phyloP scores from a whole-genome alignment of 2,113 vertebrate genomes.

The Colistium nudipinnis region DNA sequence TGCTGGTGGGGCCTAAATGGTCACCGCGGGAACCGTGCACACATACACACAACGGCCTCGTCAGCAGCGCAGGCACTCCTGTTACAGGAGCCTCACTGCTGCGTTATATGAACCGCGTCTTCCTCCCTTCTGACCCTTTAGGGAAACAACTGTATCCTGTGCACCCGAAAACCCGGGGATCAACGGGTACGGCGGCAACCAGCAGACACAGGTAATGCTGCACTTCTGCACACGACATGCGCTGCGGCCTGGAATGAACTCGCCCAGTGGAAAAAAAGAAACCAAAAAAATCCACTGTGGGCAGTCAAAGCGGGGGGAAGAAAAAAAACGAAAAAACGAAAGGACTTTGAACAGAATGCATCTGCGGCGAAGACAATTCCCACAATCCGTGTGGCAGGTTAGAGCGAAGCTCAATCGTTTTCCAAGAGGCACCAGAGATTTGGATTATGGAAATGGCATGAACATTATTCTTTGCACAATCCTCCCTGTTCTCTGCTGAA shows the following conservation, averaged over 20 bases:
- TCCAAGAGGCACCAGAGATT: slow-evolving; percentile 25
- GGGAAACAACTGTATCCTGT: not conserved
- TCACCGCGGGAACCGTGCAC: slow-evolving; percentile 34
- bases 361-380: slow-evolving; percentile 40
- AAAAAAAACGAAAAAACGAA: slow-evolving; percentile 24
- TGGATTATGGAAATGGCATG: slow-evolving; percentile 32
- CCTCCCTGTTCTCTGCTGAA: slow-evolving; percentile 10
- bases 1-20: slow-evolving; percentile 40
- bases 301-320: slow-evolving; percentile 45
- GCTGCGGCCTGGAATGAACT: slow-evolving; percentile 36
- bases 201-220: not conserved
- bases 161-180: not conserved
- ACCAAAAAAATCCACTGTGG: slow-evolving; percentile 42
- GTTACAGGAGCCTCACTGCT: too few species aligned
- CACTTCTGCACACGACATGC: not conserved
- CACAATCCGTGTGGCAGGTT: slow-evolving; percentile 35
- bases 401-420: slow-evolving; percentile 10
- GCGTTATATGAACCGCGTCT: too few species aligned
- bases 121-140: not conserved
- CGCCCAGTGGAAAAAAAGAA: not conserved
- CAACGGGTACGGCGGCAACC: not conserved
- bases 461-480: slow-evolving; percentile 19
- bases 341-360: slow-evolving; percentile 34
- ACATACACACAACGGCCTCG: slow-evolving; percentile 13
- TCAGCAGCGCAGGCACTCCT: slow-evolving; percentile 49